Conservation (phyloP, 2,113 vertebrate genomes). For the Rhagologus leucostigma region DNA sequence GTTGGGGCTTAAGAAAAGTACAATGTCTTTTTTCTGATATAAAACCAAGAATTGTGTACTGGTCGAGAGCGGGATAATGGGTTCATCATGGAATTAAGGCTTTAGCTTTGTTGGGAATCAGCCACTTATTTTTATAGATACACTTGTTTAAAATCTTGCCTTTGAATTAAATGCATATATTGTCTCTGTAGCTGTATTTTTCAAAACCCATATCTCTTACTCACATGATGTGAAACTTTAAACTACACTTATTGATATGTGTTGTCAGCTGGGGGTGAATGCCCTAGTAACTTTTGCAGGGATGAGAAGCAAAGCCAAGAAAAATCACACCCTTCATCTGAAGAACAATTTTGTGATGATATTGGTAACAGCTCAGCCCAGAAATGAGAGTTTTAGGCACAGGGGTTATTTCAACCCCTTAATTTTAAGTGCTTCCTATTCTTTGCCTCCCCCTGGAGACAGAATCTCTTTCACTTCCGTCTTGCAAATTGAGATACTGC, state of each 20-base stretch:
- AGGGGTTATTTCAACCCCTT: not conserved
- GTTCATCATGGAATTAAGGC: not conserved
- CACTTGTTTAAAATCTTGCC: not conserved
- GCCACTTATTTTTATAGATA: not conserved
- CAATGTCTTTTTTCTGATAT: slow-evolving; percentile 23
- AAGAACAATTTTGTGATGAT: not conserved
- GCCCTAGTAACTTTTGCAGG: rapidly evolving
- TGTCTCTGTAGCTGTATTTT: not conserved
- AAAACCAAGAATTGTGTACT: not conserved
- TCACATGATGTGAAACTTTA: not conserved
- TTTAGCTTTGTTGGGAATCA: not conserved
- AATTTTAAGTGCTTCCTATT: not conserved
- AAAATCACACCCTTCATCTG: not conserved
- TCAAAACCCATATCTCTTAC: not conserved
- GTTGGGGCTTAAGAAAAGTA: slow-evolving; percentile 15
- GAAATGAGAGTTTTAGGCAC: not conserved
- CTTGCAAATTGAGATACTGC: not conserved
- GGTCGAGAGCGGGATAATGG: not conserved
- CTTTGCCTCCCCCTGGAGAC: not conserved
- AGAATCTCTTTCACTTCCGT: not conserved
- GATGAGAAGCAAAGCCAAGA: not conserved
- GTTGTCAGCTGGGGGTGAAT: not conserved
- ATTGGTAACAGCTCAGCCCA: not conserved
- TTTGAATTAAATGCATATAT: not conserved
- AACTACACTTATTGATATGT: not conserved